Evolutionary conservation across 1,140 invertebrate genomes (phyloP), one percentile per base, ranked within the genome.

Genomic region (Helicoverpa armigera): DNA sequence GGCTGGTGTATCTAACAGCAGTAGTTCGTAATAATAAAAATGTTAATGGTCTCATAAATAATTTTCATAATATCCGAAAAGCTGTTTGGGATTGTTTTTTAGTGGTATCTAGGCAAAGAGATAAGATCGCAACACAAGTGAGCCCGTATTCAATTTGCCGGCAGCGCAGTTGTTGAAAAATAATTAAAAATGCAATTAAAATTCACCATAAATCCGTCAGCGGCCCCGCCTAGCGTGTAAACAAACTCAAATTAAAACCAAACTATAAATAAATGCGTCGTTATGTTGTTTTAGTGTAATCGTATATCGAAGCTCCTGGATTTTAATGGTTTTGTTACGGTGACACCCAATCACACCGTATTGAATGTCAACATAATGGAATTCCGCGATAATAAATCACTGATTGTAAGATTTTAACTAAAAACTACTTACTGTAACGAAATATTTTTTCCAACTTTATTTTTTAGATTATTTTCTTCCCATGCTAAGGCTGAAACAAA

Each of bases 111-210:
- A 79, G 76, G 18, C 53, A 56, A 3, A 14, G 53, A 79, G 76
- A 79, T 79, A 88, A 89, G 85, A 86, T 82, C 79, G 69, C 67
- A 79, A 83, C 73, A 81, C 79, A 83, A 82, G 79, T 83, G 81
- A 79, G 74, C 53, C n/a, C 83, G 82, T 89, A 88, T 93, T 94
- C 90, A 92, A 94, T 94, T 94, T 91, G 87, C 88, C 88, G 86
- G 81, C 86, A 89, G 87, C 84, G 87, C 86, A 86, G 88, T 91
- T 88, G 89, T 87, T 87, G 84, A 87, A 88, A 93, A 92, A 93
- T 92, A 93, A 94, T 94, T 93, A 92, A 92, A 93, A 94, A 94
- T 84, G 89, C 88, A 94, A 94, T 94, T 93, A 94, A 90, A 92
- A 89, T 82, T 53, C 75, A 69, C 82, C 91, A 91, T 94, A 94